A percentile compares a stretch with the other conserved stretches of the same genome.
phyloP scores from a whole-genome alignment of 2,888 invertebrate species.

The Cynaeus angustus region DNA sequence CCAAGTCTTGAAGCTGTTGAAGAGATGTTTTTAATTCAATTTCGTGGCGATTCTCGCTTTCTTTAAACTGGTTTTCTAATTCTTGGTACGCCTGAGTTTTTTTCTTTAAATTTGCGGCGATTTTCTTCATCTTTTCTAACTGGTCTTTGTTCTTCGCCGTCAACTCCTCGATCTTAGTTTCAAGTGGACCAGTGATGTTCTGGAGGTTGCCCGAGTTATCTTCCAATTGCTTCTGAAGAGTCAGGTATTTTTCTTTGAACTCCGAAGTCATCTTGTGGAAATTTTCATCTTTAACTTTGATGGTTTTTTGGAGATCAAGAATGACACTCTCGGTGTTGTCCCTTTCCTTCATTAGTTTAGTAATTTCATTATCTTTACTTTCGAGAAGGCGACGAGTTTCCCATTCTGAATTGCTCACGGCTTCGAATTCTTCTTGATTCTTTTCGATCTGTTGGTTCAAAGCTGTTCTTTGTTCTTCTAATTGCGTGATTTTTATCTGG shows the following conservation, averaged over 20 bases:
- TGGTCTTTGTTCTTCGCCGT: conserved; percentile 81
- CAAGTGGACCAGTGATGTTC: conserved; percentile 65
- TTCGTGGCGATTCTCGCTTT: conserved; percentile 65
- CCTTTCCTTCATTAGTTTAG: conserved; percentile 70
- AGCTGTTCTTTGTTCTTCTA: conserved; percentile 74
- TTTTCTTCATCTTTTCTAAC: conserved; percentile 85
- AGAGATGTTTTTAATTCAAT: conserved; percentile 60
- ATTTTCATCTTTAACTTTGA: conserved; percentile 71
- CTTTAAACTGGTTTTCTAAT: conserved; percentile 73
- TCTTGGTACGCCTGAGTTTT: conserved; percentile 79
- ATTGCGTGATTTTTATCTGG: conserved; percentile 64
- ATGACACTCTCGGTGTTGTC: conserved; percentile 65
- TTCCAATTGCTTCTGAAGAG: conserved; percentile 67
- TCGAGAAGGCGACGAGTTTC: conserved; percentile 58
- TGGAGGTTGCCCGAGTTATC: conserved; percentile 64
- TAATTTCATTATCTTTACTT: conserved; percentile 73
- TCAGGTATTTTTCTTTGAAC: conserved; percentile 68
- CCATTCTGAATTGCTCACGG: conserved; percentile 38
- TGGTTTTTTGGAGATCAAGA: conserved; percentile 69
- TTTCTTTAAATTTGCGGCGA: conserved; percentile 84
- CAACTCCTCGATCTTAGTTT: conserved; percentile 70
- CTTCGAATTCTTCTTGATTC: conserved; percentile 67
- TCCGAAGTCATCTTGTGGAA: conserved; percentile 66
- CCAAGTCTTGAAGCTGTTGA: conserved; percentile 53
- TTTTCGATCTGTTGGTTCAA: conserved; percentile 74